These are phyloP conservation scores for Corythornis vintsioides DNA, from an alignment of 2,113 vertebrate species.

Conservation along the genomic window DNA sequence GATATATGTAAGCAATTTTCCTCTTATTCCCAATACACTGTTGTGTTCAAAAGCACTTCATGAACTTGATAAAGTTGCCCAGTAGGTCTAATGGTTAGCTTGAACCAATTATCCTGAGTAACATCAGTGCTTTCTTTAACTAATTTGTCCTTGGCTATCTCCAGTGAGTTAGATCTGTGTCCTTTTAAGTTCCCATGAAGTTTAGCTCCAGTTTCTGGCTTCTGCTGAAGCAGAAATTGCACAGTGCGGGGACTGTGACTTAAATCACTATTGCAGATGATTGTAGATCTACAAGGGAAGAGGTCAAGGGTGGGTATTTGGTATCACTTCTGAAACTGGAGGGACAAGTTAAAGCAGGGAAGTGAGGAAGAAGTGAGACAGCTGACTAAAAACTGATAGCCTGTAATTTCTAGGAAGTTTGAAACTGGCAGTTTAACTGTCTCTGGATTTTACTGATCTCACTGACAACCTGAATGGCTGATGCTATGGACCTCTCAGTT, in stretches of 20 bases:
- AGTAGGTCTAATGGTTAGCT: neutral
- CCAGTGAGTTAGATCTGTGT: neutral
- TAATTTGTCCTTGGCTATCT: neutral
- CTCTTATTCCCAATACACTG: neutral
- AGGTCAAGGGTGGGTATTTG: neutral
- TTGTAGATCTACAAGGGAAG: neutral
- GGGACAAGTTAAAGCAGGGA: neutral
- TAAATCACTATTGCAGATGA: slow-evolving; percentile 40
- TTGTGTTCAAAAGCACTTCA: neutral
- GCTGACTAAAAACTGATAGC: neutral
- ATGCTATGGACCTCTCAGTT: neutral
- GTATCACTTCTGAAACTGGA: neutral
- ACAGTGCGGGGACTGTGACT: neutral
- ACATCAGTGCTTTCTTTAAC: neutral
- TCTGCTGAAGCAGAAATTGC: neutral
- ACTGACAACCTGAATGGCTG: neutral
- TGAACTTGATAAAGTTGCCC: neutral
- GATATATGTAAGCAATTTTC: neutral
- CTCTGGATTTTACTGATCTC: neutral
- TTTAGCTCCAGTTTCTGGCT: slow-evolving; percentile 7
- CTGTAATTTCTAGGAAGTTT: neutral
- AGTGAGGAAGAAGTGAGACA: neutral
- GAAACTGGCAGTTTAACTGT: neutral
- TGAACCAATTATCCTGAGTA: neutral
- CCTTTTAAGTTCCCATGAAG: slow-evolving; percentile 30